Percentiles rank a stretch among this genome's conserved stretches.
phyloP scores from a whole-genome alignment of 2,797 vertebrate species.

The Gouania willdenowi region DNA sequence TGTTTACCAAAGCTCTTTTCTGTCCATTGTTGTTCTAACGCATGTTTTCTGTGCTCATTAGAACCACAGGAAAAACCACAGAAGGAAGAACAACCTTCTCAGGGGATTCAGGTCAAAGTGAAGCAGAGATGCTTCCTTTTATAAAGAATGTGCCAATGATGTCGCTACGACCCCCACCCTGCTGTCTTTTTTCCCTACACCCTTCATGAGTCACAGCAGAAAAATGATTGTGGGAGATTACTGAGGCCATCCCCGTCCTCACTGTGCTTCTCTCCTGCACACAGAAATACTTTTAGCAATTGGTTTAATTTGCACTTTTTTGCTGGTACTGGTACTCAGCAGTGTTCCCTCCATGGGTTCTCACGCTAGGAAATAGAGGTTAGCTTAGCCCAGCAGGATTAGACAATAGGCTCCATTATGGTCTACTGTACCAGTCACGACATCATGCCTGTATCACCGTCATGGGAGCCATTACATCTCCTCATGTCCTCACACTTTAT shows the following conservation, averaged over 20 bases:
- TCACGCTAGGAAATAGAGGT: slow-evolving; percentile 13
- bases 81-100: slow-evolving; percentile 29
- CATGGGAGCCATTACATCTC: neutral
- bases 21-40: slow-evolving; percentile 11
- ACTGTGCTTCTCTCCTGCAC: slow-evolving; percentile 11
- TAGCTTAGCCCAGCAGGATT: slow-evolving; percentile 32
- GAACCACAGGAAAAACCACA: slow-evolving; percentile 36
- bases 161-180: slow-evolving; percentile 18
- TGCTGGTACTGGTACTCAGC: too few relatives aligned
- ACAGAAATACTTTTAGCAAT: neutral
- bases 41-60: slow-evolving; percentile 17
- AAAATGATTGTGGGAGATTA: slow-evolving; percentile 40
- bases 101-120: slow-evolving; percentile 23
- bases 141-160: slow-evolving; percentile 46
- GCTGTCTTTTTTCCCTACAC: slow-evolving; percentile 17
- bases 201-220: slow-evolving; percentile 41
- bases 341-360: slow-evolving; percentile 3
- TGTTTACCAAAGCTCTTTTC: slow-evolving; percentile 19
- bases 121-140: slow-evolving; percentile 54
- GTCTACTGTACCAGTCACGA: slow-evolving; percentile 9
- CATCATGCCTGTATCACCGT: slow-evolving; percentile 2
- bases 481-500: slow-evolving; percentile 6
- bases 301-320: slow-evolving; percentile 19
- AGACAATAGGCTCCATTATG: slow-evolving; percentile 8
- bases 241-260: slow-evolving; percentile 28